Evolutionary conservation across 2,113 vertebrate species (phyloP).

Genomic region (Meleagris gallopavo): DNA sequence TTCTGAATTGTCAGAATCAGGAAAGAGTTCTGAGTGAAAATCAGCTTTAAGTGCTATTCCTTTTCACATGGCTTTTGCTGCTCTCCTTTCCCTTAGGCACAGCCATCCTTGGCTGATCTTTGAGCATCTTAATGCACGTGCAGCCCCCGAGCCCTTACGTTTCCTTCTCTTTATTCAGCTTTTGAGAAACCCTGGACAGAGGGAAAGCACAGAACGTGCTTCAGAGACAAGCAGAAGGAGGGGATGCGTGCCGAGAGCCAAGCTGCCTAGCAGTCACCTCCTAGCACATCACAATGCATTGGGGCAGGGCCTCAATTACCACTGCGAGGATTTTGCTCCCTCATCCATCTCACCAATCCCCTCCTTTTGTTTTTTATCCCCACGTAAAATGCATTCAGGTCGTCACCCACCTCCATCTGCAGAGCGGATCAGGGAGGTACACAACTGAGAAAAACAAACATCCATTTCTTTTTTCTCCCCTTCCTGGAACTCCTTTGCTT

Average conservation of each 20-base stretch:
- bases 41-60: not conserved
- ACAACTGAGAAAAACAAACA: too few species aligned
- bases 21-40: not conserved
- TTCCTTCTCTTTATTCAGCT: not conserved
- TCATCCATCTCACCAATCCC: accelerated
- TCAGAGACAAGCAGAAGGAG: not conserved
- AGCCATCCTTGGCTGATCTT: not conserved
- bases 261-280: not conserved
- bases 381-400: not conserved
- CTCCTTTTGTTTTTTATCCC: not conserved
- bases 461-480: not conserved
- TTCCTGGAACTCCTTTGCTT: not conserved
- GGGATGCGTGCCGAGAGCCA: not conserved
- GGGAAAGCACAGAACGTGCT: not conserved
- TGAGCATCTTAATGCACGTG: accelerated
- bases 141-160: not conserved
- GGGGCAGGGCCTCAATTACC: not conserved
- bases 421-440: too few species aligned
- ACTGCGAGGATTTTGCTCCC: not conserved
- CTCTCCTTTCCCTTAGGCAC: too few species aligned
- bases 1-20: not conserved
- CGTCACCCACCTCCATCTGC: accelerated
- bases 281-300: accelerated
- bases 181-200: not conserved
- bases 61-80: not conserved